Conservation (phyloP, 2,797 vertebrate genomes). For the Scolopax rusticola region DNA sequence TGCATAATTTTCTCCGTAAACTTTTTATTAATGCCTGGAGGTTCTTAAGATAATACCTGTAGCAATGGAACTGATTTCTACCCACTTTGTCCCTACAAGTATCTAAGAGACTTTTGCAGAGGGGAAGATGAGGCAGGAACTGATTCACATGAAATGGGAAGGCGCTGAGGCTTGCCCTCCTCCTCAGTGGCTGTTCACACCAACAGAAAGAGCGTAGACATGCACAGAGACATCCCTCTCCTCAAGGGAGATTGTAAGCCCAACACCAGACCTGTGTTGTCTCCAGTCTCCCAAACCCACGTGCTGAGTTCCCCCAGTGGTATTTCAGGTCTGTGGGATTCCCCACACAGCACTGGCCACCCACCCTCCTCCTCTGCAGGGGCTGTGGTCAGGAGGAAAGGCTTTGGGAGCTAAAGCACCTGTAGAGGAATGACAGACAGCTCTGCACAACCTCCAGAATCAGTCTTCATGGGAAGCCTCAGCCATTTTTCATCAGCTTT, state of each 20-base stretch:
- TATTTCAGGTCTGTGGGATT: neutral
- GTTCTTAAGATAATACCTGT: neutral
- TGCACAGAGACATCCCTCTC: neutral
- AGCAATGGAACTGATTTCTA: neutral
- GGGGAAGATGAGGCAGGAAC: neutral
- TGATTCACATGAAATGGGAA: neutral
- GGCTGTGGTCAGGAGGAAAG: fast-evolving
- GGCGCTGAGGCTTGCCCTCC: fast-evolving
- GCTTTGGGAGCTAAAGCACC: neutral
- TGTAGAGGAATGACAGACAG: neutral
- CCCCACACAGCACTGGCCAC: fast-evolving
- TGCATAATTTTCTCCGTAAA: neutral
- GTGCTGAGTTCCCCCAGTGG: fast-evolving
- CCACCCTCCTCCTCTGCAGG: neutral
- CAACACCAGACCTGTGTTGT: neutral
- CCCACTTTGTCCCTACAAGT: neutral
- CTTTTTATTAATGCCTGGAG: neutral
- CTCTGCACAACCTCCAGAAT: neutral
- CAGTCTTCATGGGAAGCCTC: neutral
- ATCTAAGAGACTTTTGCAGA: neutral
- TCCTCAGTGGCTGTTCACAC: neutral
- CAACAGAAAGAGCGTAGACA: fast-evolving
- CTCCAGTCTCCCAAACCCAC: neutral
- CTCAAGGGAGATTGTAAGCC: neutral
- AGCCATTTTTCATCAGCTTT: fast-evolving